These are phyloP conservation scores for Pseudorhombus dupliciocellatus DNA, from an alignment of 2,113 vertebrate species.

Conservation along the genomic window DNA sequence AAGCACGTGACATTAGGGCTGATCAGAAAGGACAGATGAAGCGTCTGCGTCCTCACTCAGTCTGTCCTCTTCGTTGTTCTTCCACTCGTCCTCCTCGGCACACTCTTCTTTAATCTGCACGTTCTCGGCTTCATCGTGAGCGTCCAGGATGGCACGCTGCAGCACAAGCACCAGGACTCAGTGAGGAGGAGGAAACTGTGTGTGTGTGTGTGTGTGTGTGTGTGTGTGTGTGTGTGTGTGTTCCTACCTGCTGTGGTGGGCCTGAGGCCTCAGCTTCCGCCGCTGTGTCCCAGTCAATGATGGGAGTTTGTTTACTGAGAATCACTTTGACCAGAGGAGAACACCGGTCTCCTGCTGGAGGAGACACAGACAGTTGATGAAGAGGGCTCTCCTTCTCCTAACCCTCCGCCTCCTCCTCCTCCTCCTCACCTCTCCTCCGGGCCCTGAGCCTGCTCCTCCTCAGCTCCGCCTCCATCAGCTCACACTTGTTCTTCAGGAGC, in stretches of 20 bases:
- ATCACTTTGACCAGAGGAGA: no score
- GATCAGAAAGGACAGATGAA: not conserved
- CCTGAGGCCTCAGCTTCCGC: no score
- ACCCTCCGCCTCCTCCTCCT: no score
- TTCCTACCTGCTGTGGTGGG: no score
- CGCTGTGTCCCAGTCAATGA: no score
- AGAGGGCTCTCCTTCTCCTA: no score
- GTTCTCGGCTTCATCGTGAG: conserved; percentile 11
- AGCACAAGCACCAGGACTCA: not conserved
- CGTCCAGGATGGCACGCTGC: conserved; percentile 34
- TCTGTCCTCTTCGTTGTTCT: conserved; percentile 15
- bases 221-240: no score
- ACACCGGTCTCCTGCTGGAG: no score
- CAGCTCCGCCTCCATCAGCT: conserved; percentile 75
- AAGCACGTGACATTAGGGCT: not conserved
- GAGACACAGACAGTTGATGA: not conserved
- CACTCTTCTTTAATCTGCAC: conserved; percentile 60
- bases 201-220: no score
- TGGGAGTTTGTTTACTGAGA: no score
- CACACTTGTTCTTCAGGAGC: conserved; percentile 68
- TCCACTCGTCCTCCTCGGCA: conserved; percentile 55
- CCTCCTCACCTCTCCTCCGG: conserved; percentile 62
- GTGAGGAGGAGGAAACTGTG: no score
- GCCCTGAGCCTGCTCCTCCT: conserved; percentile 59
- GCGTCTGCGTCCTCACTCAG: conserved; percentile 22